Evolutionary conservation across 92 coral and sea anemone species (phyloP).

Genomic region (Zoanthus sansibaricus): DNA sequence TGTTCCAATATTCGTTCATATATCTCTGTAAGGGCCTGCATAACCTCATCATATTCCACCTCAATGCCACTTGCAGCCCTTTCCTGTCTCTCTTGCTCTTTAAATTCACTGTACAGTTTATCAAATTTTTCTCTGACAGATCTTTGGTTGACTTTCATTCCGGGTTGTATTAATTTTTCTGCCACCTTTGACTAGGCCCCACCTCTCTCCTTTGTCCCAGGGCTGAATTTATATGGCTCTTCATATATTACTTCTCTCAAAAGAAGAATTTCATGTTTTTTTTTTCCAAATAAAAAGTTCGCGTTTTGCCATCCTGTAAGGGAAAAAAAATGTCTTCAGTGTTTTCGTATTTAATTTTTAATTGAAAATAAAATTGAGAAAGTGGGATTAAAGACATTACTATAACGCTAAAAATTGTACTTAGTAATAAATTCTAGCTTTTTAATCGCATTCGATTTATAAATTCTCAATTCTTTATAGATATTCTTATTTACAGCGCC

Average conservation of each 20-base stretch:
- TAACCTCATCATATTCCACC: constrained; percentile 49
- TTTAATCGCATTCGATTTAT: too few species aligned
- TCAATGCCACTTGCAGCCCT: constrained; percentile 57
- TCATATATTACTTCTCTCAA: constrained; percentile 40
- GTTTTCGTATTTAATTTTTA: neutral
- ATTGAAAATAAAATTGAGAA: too few species aligned
- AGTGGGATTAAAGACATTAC: too few species aligned
- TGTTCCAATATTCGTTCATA: constrained; percentile 39
- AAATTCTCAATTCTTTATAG: too few species aligned
- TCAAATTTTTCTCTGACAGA: constrained; percentile 52
- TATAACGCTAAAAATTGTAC: too few species aligned
- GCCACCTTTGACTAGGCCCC: constrained; percentile 28
- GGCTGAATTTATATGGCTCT: constrained; percentile 39
- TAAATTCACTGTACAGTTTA: constrained; percentile 52
- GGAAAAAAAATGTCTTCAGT: neutral
- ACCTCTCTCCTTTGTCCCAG: constrained; percentile 50
- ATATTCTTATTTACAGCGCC: too few species aligned
- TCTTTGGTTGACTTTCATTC: constrained; percentile 44
- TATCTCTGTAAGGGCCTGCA: constrained; percentile 50
- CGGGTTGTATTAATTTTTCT: constrained; percentile 35
- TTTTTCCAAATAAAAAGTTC: constrained; percentile 30
- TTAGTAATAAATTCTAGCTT: too few species aligned
- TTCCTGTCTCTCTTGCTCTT: constrained; percentile 48
- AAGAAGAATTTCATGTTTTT: constrained; percentile 15
- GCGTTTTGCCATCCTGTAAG: constrained; percentile 2